phyloP scores from a whole-genome alignment of 2,113 vertebrate species.

The Mirounga angustirostris region DNA sequence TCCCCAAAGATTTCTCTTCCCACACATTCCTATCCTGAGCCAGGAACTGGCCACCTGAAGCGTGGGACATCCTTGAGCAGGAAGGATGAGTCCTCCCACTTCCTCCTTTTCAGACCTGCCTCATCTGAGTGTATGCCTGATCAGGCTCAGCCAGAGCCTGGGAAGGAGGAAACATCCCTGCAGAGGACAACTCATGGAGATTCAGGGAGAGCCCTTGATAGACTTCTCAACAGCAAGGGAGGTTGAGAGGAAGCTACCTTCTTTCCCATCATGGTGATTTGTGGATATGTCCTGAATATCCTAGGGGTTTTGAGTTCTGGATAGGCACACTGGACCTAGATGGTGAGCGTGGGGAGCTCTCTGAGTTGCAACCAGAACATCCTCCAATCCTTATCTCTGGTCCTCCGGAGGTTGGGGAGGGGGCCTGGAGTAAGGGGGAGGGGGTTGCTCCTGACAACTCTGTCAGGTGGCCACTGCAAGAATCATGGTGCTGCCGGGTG shows the following conservation, averaged over 20 bases:
- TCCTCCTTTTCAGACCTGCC: background rate
- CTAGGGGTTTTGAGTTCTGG: background rate
- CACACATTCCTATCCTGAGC: background rate
- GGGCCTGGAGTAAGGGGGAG: background rate
- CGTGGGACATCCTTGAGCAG: conserved; percentile 42
- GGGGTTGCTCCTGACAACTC: background rate
- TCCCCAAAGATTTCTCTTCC: no score
- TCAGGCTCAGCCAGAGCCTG: background rate
- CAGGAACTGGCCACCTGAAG: background rate
- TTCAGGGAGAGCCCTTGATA: background rate
- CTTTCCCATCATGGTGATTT: background rate
- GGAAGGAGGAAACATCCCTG: background rate
- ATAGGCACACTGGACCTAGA: background rate
- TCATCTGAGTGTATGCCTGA: background rate
- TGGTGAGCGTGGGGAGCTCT: background rate
- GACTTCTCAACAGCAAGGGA: background rate
- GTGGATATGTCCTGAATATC: background rate
- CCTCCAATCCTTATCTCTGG: background rate
- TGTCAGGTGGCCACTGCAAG: background rate
- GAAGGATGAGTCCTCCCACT: conserved; percentile 4
- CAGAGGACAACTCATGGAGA: background rate
- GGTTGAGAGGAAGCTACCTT: background rate
- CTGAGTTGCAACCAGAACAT: background rate
- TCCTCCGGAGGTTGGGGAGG: background rate
- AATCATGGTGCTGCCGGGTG: background rate